Percentiles rank a stretch among this genome's conserved stretches.
Evolutionary conservation across 1,140 invertebrate genomes (phyloP).

Genomic region (Odontomachus brunneus): DNA sequence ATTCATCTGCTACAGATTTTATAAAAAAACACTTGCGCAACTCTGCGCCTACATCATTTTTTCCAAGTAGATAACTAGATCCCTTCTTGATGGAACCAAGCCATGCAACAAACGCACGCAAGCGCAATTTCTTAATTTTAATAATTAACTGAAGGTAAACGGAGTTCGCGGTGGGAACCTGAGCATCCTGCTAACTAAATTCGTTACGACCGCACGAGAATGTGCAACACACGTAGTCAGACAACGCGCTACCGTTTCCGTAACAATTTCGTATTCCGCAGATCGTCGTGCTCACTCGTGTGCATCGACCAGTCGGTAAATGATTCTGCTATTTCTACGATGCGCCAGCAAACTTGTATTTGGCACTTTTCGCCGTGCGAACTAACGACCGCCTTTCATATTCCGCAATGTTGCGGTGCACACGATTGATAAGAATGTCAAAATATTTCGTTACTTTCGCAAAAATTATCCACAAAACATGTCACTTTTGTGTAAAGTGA

Average conservation of each 20-base stretch:
- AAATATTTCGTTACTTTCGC: not conserved
- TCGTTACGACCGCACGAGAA: conserved; percentile 27
- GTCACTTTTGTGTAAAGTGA: not conserved
- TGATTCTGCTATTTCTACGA: conserved; percentile 70
- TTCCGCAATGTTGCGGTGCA: too few relatives aligned
- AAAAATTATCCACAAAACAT: not conserved
- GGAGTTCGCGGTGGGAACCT: conserved; percentile 4
- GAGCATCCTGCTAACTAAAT: not conserved
- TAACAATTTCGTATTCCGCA: conserved; percentile 56
- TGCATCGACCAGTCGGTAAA: conserved; percentile 79
- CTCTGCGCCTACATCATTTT: not conserved
- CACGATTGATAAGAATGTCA: too few relatives aligned
- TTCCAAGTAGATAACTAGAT: not conserved
- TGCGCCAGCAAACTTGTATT: conserved; percentile 66
- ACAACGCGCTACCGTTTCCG: conserved; percentile 19
- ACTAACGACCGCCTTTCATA: too few relatives aligned
- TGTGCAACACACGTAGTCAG: conserved; percentile 31
- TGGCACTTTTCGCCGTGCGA: conserved; percentile 1
- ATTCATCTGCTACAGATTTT: too few relatives aligned
- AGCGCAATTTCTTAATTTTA: not conserved
- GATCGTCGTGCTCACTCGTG: conserved; percentile 70
- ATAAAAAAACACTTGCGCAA: too few relatives aligned
- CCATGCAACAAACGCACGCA: not conserved
- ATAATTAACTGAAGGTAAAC: not conserved
- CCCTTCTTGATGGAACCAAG: not conserved